Percentiles rank a stretch among this genome's conserved stretches.
Conservation (phyloP, 2,888 invertebrate species). For the Rambutsinella grinnellia region DNA sequence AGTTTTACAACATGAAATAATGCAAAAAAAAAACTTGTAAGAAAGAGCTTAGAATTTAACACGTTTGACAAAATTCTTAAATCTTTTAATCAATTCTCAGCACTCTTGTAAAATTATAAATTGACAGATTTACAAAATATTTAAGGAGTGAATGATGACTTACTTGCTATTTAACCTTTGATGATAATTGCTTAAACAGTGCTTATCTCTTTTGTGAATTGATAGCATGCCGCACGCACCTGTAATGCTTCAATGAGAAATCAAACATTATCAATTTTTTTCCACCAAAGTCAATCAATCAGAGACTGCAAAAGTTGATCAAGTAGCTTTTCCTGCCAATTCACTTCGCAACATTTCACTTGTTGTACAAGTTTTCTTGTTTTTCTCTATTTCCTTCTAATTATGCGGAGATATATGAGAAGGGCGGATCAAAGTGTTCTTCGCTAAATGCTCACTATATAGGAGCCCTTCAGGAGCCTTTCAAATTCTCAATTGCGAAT, state of each 20-base stretch:
- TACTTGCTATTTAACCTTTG: background rate
- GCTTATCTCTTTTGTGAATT: background rate
- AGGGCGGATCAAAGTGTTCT: background rate
- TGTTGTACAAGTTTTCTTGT: background rate
- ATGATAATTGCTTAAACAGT: too few species aligned
- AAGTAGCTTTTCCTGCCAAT: background rate
- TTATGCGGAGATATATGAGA: background rate
- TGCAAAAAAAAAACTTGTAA: too few species aligned
- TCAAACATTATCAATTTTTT: conserved; percentile 4
- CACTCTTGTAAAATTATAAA: background rate
- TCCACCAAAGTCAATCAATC: background rate
- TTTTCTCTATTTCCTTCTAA: background rate
- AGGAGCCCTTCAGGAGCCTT: background rate
- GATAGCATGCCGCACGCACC: background rate
- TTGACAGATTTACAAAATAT: background rate
- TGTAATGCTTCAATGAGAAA: background rate
- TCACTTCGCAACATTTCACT: too few species aligned
- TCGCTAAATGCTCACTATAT: background rate
- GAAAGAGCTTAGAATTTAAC: too few species aligned
- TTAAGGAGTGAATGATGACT: background rate
- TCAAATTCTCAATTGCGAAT: background rate
- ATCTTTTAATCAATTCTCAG: too few species aligned
- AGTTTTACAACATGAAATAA: too few species aligned
- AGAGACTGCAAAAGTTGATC: background rate
- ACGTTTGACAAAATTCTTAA: too few species aligned